A percentile compares a stretch with the other conserved stretches of the same genome.
Evolutionary conservation across 2,797 vertebrate genomes (phyloP).

Genomic region (Lophotriccus pileatus): DNA sequence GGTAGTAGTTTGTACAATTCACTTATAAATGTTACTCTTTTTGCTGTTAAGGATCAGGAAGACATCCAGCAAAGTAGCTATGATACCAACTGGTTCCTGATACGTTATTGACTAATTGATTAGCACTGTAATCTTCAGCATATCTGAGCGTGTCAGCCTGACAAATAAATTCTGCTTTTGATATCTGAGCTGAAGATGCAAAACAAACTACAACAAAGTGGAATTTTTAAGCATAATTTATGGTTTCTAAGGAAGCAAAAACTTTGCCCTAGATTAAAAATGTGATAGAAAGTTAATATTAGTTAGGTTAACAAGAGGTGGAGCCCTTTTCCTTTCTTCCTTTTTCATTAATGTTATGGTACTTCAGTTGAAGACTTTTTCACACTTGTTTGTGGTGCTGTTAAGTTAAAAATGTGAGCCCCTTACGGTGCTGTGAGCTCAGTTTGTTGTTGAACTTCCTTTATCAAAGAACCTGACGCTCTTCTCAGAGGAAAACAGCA

Average conservation of each 20-base stretch:
- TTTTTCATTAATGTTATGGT: neutral
- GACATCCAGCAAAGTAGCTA: neutral
- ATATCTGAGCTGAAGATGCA: neutral
- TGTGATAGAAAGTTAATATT: neutral
- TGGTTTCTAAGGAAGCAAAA: neutral
- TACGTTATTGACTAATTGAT: neutral
- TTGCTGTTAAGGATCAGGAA: neutral
- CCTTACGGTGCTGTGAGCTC: neutral
- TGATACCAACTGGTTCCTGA: neutral
- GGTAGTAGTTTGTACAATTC: neutral
- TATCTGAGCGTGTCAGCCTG: neutral
- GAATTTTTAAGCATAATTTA: neutral
- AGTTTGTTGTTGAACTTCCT: neutral
- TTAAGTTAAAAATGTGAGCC: neutral
- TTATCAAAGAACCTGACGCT: neutral
- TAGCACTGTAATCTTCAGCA: neutral
- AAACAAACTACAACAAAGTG: neutral
- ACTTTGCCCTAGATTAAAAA: neutral
- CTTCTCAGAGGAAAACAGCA: neutral
- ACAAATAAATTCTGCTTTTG: neutral
- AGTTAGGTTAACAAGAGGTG: neutral
- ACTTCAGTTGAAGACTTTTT: neutral
- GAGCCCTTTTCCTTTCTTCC: neutral
- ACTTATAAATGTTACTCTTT: neutral
- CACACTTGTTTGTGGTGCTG: neutral